Percentiles rank a stretch among this genome's conserved stretches.
phyloP scores from a whole-genome alignment of 2,888 invertebrate species.

The Odontocolon sp. region DNA sequence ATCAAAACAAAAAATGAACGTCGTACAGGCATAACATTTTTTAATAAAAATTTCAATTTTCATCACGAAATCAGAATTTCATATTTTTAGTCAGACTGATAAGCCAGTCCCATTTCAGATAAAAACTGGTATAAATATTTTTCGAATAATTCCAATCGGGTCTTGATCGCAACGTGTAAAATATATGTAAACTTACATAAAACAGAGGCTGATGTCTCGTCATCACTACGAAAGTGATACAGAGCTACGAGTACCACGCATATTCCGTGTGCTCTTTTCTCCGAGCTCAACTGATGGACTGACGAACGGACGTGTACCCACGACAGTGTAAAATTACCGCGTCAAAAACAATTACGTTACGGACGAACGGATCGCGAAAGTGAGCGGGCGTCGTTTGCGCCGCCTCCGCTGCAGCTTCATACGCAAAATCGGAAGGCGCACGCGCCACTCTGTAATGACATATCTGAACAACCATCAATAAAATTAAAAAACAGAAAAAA shows the following conservation, averaged over 20 bases:
- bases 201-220: constrained; percentile 8
- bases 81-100: no score
- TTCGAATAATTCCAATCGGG: no score
- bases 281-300: constrained; percentile 58
- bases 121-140: no score
- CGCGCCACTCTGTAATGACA: neutral
- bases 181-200: neutral
- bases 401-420: constrained; percentile 24
- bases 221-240: neutral
- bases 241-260: constrained; percentile 15
- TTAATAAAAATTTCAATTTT: no score
- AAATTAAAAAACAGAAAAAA: neutral
- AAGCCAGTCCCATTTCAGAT: no score
- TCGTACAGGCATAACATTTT: no score
- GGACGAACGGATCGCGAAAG: constrained; percentile 70
- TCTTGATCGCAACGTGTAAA: neutral
- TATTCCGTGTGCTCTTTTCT: constrained; percentile 32
- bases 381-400: constrained; percentile 48
- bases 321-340: constrained; percentile 81
- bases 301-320: constrained; percentile 76
- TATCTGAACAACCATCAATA: neutral
- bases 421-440: constrained; percentile 30
- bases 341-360: constrained; percentile 80
- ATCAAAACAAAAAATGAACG: no score
- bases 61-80: no score